Evolutionary conservation across 1,140 invertebrate species (phyloP), one percentile per base, ranked within the genome.

Genomic region (Zaprionus taronus): DNA sequence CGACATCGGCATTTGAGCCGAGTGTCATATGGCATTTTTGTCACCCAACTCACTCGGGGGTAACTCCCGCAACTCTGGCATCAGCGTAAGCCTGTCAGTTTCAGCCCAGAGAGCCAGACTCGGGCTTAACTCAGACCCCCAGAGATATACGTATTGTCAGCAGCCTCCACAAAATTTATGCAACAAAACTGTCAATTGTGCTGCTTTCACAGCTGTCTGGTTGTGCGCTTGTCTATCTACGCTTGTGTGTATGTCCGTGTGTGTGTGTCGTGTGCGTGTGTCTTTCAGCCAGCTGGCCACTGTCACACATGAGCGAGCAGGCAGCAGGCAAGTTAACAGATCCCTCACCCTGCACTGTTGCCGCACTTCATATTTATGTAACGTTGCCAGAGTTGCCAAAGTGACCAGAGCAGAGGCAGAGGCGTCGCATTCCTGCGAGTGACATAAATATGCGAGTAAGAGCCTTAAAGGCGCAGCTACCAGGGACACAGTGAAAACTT

Each of bases 391-490:
- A 53, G 62, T 61, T 72, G 31, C 20, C 22, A 20, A 31, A 53
- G 56, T 67, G 71, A 68, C 71, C 64, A 73, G 28, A 31, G 28
- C 28, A 31, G 28, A 76, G 73, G 28, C 28, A 9, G 28, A 76
- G 73, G 73, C 73, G 73, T 72, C 68, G 65, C 73, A 76, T 76
- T 76, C 68, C 69, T 64, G 31, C 62, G 58, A 87, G 83, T 77
- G 83, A 86, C 83, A 87, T 86, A 86, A 87, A 86, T 86, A 87
- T 86, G 83, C 83, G 77, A 86, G 83, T 86, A 86, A 86, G 83
- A 84, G 81, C 73, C 80, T 86, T 86, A 86, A 86, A 87, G 71
- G 80, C 58, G 55, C 56, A 62, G 49, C n/a, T n/a, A n/a, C 24
- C 31, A 11, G 31, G 2, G 31, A 2, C 2, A 47, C 15, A 34